phyloP scores from a whole-genome alignment of 1,140 invertebrate genomes.

The Listronotus oregonensis region DNA sequence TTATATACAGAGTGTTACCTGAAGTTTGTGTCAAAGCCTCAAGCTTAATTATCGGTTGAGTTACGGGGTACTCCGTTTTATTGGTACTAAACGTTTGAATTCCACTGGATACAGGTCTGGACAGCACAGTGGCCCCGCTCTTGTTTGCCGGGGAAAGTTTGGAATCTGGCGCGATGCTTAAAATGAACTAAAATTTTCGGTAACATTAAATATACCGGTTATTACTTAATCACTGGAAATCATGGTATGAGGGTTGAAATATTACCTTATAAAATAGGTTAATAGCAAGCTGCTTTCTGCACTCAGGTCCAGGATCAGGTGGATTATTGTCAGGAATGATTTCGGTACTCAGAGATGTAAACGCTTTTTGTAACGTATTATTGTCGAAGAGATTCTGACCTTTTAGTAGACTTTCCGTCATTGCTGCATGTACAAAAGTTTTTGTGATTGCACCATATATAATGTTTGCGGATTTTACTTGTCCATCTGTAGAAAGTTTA shows the following conservation, averaged over 20 bases:
- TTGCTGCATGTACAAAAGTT: slow-evolving; percentile 71
- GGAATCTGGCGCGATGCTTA: slow-evolving; percentile 58
- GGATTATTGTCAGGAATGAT: slow-evolving; percentile 65
- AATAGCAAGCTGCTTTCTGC: slow-evolving; percentile 68
- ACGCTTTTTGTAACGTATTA: slow-evolving; percentile 60
- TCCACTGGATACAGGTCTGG: slow-evolving; percentile 71
- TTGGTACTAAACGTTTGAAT: slow-evolving; percentile 75
- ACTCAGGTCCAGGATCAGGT: slow-evolving; percentile 68
- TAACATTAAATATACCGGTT: background rate
- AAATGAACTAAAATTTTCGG: slow-evolving; percentile 58
- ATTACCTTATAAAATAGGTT: slow-evolving; percentile 74
- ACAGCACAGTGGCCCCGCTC: slow-evolving; percentile 61
- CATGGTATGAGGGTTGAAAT: too few species aligned
- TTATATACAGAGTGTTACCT: slow-evolving; percentile 50
- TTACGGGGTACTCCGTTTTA: slow-evolving; percentile 75
- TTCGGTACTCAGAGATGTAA: slow-evolving; percentile 64
- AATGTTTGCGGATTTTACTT: slow-evolving; percentile 41
- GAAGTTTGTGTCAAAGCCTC: slow-evolving; percentile 75
- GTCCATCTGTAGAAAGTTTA: slow-evolving; percentile 56
- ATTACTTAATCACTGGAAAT: too few species aligned
- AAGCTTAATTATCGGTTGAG: slow-evolving; percentile 76
- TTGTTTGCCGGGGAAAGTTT: slow-evolving; percentile 55
- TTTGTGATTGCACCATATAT: slow-evolving; percentile 73
- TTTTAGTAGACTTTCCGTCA: slow-evolving; percentile 68
- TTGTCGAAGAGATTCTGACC: slow-evolving; percentile 57